These are phyloP conservation scores for Baronia brevicornis DNA, from an alignment of 2,888 invertebrate genomes.

Conservation along the genomic window DNA sequence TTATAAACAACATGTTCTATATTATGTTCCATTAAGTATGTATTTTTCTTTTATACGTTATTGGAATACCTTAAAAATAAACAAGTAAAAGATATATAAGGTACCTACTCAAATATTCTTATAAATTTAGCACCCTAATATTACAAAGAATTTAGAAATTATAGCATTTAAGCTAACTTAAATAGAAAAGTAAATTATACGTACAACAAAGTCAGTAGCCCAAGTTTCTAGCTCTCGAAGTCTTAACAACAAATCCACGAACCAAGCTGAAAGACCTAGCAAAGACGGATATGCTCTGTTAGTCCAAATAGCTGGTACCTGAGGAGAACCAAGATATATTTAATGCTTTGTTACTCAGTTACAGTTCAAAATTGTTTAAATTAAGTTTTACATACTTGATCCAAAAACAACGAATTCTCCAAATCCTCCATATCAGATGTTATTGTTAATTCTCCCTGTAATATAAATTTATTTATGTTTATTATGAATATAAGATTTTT, in stretches of 20 bases:
- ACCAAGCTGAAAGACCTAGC: slow-evolving; percentile 92
- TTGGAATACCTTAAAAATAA: slow-evolving; percentile 3
- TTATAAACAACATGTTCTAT: too few relatives aligned
- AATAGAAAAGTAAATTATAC: slow-evolving; percentile 22
- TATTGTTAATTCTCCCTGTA: slow-evolving; percentile 93
- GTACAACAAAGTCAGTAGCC: slow-evolving; percentile 95
- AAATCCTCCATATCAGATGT: slow-evolving; percentile 97
- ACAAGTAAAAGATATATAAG: not conserved
- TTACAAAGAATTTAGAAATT: not conserved
- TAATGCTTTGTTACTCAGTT: slow-evolving; percentile 2
- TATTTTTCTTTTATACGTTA: too few relatives aligned
- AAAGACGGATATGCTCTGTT: slow-evolving; percentile 94
- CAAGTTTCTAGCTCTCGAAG: slow-evolving; percentile 93
- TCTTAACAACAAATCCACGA: slow-evolving; percentile 90
- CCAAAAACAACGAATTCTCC: slow-evolving; percentile 92
- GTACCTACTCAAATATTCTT: not conserved
- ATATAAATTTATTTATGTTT: slow-evolving; percentile 6
- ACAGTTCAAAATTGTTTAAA: not conserved
- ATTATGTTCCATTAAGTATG: too few relatives aligned
- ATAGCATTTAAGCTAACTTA: not conserved
- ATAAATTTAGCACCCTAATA: not conserved
- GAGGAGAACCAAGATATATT: slow-evolving; percentile 9
- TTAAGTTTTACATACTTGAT: slow-evolving; percentile 75
- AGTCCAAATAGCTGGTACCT: slow-evolving; percentile 91
- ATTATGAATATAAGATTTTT: not conserved